Base-by-base conservation (phyloP, 1,140 invertebrate species). In the Drosophila repleta region DNA sequence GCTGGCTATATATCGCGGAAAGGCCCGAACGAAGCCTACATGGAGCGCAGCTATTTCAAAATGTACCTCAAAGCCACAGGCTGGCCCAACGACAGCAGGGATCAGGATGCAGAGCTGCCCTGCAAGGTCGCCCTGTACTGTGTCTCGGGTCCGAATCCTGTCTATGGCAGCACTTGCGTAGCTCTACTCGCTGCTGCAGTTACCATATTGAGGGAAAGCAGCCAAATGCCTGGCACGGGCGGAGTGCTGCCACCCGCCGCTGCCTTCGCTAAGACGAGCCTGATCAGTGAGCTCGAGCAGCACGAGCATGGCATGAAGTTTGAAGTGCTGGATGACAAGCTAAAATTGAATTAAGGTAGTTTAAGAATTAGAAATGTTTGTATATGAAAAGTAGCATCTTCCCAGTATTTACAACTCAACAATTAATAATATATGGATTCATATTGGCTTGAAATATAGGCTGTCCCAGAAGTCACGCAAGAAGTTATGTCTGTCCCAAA, bases 151-250 rank as follows among this genome's bases (percentile, higher is more conserved):
- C 81, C 79, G 52, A 96, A 97, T 93, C 95, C 96, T 17, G 97
- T 95, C 37, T 99, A 99, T 93, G 95, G 96, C 7, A 94, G 95
- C 1, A 98, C 97, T 2, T 95, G 95, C 37, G 94, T 94, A 11
- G 93, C 93, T 52, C 82, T 97, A 65, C 83, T 98, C 3, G 93
- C 95, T 58, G 93, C 95, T 55, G 97, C 95, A 1, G 73, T 97
- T 48, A 96, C 94, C 13, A 93, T 98, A 65, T 92, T 98, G 0
- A 94, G 94, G 41, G 96, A 99, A 90, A 92, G 90, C 51, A 93
- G 96, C 48, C 96, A 96, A 80, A 94, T 98, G 92, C 96, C 96
- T 2, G 88, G 92, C 32, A 92, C 92, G 5, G 90, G 90, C 7
- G 90, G 90, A 10, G 96, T 96, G 92, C 92, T 91, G 15, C 5